Evolutionary conservation across 1,140 invertebrate genomes (phyloP).

Genomic region (Drosophila tsacasi): DNA sequence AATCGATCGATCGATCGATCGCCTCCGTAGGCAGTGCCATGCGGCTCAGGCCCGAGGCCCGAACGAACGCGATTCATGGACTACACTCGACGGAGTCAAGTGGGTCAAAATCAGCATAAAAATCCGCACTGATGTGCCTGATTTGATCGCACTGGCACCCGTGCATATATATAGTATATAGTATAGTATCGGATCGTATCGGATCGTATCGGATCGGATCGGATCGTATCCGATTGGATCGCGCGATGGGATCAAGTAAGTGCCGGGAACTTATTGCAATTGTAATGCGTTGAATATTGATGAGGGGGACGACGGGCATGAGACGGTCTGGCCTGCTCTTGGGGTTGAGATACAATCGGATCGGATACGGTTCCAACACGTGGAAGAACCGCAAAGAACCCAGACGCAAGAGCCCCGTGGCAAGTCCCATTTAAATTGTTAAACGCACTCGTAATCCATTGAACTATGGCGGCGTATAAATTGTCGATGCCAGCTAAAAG

Average conservation of each 20-base stretch:
- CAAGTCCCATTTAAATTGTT: conserved; percentile 44
- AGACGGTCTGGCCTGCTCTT: conserved; percentile 29
- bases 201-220: conserved; percentile 23
- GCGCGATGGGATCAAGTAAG: conserved; percentile 46
- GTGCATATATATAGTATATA: conserved; percentile 22
- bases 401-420: conserved; percentile 1
- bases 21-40: not conserved
- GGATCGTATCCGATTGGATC: conserved; percentile 37
- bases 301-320: conserved; percentile 36
- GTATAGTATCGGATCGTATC: conserved; percentile 11
- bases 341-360: conserved; percentile 41
- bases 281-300: conserved; percentile 83
- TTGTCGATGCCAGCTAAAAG: conserved; percentile 3
- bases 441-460: conserved; percentile 39
- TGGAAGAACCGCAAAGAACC: conserved; percentile 12
- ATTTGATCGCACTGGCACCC: conserved; percentile 51
- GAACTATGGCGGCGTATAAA: conserved; percentile 37
- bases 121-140: conserved; percentile 71
- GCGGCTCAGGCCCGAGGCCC: conserved; percentile 6
- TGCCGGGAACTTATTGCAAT: conserved; percentile 78
- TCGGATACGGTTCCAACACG: conserved; percentile 12
- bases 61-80: conserved; percentile 40
- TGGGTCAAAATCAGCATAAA: conserved; percentile 83
- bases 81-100: conserved; percentile 60
- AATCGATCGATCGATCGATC: not conserved